Evolutionary conservation across 2,113 vertebrate species (phyloP).

Genomic region (Pomatorhinus ruficollis): DNA sequence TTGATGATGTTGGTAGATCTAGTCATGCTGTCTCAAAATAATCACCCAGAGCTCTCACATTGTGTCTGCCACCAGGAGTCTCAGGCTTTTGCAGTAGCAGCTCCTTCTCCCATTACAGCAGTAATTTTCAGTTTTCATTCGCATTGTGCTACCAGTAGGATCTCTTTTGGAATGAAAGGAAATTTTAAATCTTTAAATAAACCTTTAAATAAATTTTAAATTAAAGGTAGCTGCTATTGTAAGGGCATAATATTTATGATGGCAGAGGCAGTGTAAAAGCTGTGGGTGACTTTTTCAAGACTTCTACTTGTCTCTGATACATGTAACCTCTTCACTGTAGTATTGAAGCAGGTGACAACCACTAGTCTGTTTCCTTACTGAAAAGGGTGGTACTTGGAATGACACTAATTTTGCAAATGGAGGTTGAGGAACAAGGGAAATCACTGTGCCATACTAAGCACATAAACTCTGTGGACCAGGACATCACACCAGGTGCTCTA

Average conservation of each 20-base stretch:
- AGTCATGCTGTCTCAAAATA: neutral
- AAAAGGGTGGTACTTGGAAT: neutral
- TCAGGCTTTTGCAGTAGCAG: neutral
- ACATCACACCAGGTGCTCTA: accelerated
- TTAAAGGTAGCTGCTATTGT: neutral
- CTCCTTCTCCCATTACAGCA: neutral
- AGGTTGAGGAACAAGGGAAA: neutral
- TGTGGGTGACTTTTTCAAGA: neutral
- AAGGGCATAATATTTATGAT: neutral
- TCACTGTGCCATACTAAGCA: neutral
- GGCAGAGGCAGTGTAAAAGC: neutral
- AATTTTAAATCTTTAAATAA: neutral
- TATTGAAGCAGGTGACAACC: neutral
- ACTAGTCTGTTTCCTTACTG: neutral
- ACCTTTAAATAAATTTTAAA: neutral
- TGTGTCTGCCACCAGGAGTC: neutral
- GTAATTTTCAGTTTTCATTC: neutral
- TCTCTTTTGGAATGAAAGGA: neutral
- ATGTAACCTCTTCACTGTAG: neutral
- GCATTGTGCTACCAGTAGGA: neutral
- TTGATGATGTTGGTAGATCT: neutral
- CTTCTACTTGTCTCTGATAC: neutral
- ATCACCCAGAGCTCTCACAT: neutral
- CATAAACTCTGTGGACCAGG: neutral
- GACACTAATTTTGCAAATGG: neutral